Conservation (phyloP, 1,140 invertebrate genomes). For the Lucilia cuprina region DNA sequence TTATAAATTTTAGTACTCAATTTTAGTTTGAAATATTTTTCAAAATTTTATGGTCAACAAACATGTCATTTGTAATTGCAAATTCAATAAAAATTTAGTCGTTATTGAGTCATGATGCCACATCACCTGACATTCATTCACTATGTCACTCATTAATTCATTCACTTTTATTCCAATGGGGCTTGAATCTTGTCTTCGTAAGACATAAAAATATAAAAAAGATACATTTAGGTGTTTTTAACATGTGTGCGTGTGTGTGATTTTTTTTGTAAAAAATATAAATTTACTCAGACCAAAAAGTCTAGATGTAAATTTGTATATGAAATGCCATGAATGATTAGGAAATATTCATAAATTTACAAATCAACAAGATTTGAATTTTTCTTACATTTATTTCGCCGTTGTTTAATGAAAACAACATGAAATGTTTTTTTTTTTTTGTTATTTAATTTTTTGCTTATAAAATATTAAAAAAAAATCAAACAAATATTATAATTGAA, state of each 20-base stretch:
- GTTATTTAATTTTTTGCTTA: no score
- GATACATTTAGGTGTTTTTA: background rate
- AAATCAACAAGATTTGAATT: background rate
- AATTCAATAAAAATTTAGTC: background rate
- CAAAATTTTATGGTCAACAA: background rate
- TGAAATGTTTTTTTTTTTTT: background rate
- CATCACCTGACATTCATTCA: background rate
- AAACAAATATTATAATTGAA: conserved; percentile 24
- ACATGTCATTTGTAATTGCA: background rate
- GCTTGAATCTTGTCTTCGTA: background rate
- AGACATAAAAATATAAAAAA: background rate
- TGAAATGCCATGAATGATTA: background rate
- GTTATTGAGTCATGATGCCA: background rate
- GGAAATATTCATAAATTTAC: conserved; percentile 1
- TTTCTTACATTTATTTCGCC: background rate
- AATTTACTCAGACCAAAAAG: no score
- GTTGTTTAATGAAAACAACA: background rate
- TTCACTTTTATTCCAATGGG: background rate
- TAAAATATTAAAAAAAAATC: background rate
- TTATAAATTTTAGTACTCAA: background rate
- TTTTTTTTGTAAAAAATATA: background rate
- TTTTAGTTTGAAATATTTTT: background rate
- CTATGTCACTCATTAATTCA: background rate
- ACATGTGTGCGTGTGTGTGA: background rate
- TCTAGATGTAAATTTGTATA: background rate